These are phyloP conservation scores for Stegodyphus mimosarum DNA, from an alignment of 1,140 invertebrate genomes.

Conservation along the genomic window DNA sequence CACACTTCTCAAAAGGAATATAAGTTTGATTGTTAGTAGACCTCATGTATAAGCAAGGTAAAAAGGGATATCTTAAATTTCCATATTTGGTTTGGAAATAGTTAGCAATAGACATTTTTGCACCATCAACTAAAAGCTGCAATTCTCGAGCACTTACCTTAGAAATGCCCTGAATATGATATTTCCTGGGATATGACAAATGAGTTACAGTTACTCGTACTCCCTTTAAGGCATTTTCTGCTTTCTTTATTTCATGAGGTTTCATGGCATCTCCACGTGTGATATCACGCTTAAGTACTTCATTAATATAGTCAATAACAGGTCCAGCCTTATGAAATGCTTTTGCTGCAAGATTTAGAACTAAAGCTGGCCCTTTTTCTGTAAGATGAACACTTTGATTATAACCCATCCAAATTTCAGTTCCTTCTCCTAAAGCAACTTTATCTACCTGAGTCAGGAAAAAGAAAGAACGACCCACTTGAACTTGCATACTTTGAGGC, in stretches of 20 bases:
- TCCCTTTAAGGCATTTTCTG: constrained; percentile 51
- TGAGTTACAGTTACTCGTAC: constrained; percentile 61
- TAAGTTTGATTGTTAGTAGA: constrained; percentile 60
- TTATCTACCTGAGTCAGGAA: not conserved
- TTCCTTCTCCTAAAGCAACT: constrained; percentile 28
- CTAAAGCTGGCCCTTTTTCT: constrained; percentile 40
- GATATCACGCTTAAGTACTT: constrained; percentile 40
- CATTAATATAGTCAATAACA: constrained; percentile 46
- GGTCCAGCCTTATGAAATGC: constrained; percentile 54
- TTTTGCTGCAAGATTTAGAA: constrained; percentile 58
- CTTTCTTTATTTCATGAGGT: constrained; percentile 18
- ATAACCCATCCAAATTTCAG: constrained; percentile 61
- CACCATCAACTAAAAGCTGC: not conserved
- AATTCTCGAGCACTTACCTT: constrained; percentile 15
- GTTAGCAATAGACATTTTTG: constrained; percentile 14
- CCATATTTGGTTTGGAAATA: constrained; percentile 42
- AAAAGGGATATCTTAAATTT: constrained; percentile 63
- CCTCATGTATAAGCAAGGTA: constrained; percentile 67
- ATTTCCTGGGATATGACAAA: constrained; percentile 55
- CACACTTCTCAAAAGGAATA: constrained; percentile 67
- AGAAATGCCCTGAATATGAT: constrained; percentile 26
- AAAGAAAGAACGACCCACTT: constrained; percentile 46
- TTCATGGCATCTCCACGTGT: not conserved
- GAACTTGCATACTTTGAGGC: constrained; percentile 7
- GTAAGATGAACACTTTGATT: constrained; percentile 46